A percentile compares a stretch with the other conserved stretches of the same genome.
These are phyloP conservation scores for Conops quadrifasciatus DNA, from an alignment of 2,888 invertebrate genomes.

Conservation along the genomic window DNA sequence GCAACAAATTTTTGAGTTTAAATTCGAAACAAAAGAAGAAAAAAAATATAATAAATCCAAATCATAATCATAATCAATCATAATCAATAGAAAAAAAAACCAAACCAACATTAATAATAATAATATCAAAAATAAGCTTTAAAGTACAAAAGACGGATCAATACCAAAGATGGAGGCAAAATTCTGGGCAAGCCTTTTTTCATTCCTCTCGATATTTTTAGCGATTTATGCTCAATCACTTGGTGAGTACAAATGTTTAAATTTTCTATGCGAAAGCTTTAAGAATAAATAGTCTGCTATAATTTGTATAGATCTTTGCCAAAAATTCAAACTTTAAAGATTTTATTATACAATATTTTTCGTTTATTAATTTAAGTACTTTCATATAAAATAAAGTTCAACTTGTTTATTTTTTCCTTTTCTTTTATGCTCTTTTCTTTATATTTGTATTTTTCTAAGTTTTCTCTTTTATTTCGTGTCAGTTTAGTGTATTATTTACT, in stretches of 20 bases:
- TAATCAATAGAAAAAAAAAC: too few relatives aligned
- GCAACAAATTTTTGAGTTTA: conserved; percentile 16
- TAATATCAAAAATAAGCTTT: conserved; percentile 48
- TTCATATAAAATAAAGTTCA: conserved; percentile 33
- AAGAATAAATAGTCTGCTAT: background rate
- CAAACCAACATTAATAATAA: conserved; percentile 40
- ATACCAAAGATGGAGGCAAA: conserved; percentile 65
- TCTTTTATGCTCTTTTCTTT: conserved; percentile 26
- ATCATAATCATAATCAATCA: too few relatives aligned
- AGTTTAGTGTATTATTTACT: background rate
- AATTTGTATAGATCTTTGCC: conserved; percentile 22
- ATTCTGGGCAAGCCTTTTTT: conserved; percentile 63
- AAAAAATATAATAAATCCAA: too few relatives aligned
- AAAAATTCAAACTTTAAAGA: conserved; percentile 27
- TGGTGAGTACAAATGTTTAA: conserved; percentile 54
- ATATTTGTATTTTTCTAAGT: conserved; percentile 41
- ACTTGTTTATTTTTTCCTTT: conserved; percentile 25
- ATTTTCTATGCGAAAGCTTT: conserved; percentile 16
- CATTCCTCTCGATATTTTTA: conserved; percentile 65
- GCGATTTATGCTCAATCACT: conserved; percentile 63
- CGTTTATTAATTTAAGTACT: conserved; percentile 24
- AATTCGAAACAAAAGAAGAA: conserved; percentile 34
- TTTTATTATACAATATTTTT: conserved; percentile 19
- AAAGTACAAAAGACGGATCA: conserved; percentile 59
- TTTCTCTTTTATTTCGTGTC: background rate